Conservation (phyloP, 2,888 invertebrate genomes). For the Melieria picta region DNA sequence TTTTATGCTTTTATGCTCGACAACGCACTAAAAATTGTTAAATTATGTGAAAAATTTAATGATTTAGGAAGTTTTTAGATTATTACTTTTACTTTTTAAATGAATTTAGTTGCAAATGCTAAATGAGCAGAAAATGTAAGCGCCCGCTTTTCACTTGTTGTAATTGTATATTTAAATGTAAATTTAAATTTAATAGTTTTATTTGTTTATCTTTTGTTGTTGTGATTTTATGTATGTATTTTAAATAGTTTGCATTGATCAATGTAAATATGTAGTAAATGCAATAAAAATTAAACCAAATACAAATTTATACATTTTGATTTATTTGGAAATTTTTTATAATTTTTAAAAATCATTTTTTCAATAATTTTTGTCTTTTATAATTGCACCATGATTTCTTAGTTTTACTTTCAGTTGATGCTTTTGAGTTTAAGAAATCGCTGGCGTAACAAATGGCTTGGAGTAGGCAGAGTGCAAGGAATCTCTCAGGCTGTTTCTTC, state of each 20-base stretch:
- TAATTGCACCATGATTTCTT: background rate
- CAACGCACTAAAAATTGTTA: too few relatives aligned
- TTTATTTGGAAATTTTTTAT: background rate
- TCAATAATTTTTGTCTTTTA: background rate
- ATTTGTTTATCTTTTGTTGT: constrained; percentile 24
- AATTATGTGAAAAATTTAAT: too few relatives aligned
- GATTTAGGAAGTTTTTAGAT: too few relatives aligned
- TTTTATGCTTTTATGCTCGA: too few relatives aligned
- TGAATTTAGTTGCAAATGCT: too few relatives aligned
- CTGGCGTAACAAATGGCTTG: too few relatives aligned
- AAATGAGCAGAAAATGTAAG: too few relatives aligned
- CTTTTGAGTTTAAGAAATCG: constrained; percentile 4
- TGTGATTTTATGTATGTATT: constrained; percentile 9
- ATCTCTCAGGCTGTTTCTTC: background rate
- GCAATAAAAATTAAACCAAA: constrained; percentile 2
- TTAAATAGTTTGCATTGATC: background rate
- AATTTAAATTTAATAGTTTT: background rate
- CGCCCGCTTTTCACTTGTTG: background rate
- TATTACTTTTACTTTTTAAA: too few relatives aligned
- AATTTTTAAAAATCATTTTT: background rate
- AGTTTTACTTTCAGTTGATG: background rate
- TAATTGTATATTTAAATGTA: constrained; percentile 14
- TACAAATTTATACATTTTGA: background rate
- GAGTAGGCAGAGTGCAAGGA: too few relatives aligned
- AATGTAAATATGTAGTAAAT: constrained; percentile 10